Evolutionary conservation across 2,888 invertebrate genomes (phyloP).

Genomic region (Acanthococcus lagerstroemiae): DNA sequence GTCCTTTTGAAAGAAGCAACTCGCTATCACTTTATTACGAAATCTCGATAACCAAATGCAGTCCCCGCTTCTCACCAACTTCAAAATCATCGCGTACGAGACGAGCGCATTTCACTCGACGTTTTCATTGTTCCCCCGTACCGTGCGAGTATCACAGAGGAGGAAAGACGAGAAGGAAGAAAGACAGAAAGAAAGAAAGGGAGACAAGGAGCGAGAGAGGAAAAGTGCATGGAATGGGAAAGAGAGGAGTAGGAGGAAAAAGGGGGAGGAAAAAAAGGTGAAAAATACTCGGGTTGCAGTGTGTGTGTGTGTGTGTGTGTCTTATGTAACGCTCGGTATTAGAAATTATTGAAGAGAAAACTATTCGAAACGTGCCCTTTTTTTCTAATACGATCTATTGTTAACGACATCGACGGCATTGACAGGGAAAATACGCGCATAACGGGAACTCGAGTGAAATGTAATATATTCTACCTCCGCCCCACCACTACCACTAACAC

Average conservation of each 20-base stretch:
- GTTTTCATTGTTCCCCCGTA: too few relatives aligned
- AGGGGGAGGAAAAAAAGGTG: too few relatives aligned
- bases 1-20: too few relatives aligned
- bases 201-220: neutral
- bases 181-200: too few relatives aligned
- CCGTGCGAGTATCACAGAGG: too few relatives aligned
- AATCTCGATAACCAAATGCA: too few relatives aligned
- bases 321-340: conserved; percentile 19
- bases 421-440: conserved; percentile 4
- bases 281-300: neutral
- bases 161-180: too few relatives aligned
- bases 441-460: conserved; percentile 5
- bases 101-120: too few relatives aligned
- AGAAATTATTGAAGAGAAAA: conserved; percentile 29
- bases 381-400: conserved; percentile 30
- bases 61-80: too few relatives aligned
- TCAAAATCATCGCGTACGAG: too few relatives aligned
- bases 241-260: too few relatives aligned
- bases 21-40: too few relatives aligned
- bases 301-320: neutral
- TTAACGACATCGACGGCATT: conserved; percentile 7
- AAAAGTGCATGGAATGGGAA: neutral
- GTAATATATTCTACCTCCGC: conserved; percentile 15
- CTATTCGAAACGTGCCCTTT: conserved; percentile 29
- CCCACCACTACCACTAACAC: neutral